Evolutionary conservation across 2,797 vertebrate genomes (phyloP).

Genomic region (Coregonus suidteri): DNA sequence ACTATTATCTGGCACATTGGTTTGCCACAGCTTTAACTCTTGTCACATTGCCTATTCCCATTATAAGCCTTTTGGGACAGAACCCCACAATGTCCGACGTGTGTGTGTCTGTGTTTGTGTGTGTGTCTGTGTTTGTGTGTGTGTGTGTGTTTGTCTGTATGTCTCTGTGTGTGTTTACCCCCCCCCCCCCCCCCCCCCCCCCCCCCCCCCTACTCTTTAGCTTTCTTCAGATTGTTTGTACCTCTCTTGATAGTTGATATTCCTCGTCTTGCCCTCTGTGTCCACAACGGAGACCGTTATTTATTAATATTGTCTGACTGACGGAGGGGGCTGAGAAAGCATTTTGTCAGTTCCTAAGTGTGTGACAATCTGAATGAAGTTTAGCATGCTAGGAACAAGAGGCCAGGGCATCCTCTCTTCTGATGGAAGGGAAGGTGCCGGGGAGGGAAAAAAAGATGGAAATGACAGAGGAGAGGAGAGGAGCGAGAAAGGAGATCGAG

Average conservation of each 20-base stretch:
- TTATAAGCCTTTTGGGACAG: constrained; percentile 67
- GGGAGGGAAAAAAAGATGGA: constrained; percentile 19
- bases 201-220: constrained; percentile 44
- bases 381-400: constrained; percentile 65
- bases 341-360: constrained; percentile 79
- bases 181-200: not conserved
- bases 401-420: constrained; percentile 38
- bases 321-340: constrained; percentile 61
- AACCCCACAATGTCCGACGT: constrained; percentile 49
- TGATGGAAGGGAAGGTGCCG: constrained; percentile 52
- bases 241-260: constrained; percentile 60
- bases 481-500: constrained; percentile 23
- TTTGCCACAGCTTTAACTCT: constrained; percentile 66
- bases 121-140: constrained; percentile 15
- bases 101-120: constrained; percentile 21
- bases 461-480: constrained; percentile 42
- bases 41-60: constrained; percentile 66
- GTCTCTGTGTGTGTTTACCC: constrained; percentile 19
- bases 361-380: constrained; percentile 77
- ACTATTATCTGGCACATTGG: constrained; percentile 69
- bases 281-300: constrained; percentile 60
- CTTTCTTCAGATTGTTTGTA: constrained; percentile 66
- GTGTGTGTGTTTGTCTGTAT: constrained; percentile 8
- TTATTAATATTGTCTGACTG: constrained; percentile 61
- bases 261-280: constrained; percentile 50